Conservation (phyloP, 2,888 invertebrate genomes). For the Buathra laborator region DNA sequence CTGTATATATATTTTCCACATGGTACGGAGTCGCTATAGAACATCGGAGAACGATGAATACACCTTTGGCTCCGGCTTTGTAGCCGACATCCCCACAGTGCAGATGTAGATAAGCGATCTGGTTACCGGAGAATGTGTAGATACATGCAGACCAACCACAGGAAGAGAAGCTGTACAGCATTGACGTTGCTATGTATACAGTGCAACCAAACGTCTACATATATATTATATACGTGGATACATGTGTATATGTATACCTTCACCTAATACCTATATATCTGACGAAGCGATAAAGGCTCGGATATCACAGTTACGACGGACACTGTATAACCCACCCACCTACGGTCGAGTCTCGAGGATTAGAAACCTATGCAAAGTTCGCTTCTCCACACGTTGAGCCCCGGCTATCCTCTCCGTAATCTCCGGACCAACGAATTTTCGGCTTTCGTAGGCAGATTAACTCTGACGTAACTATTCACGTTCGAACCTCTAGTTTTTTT, state of each 20-base stretch:
- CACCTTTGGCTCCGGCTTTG: not conserved
- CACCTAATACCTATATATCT: not conserved
- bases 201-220: not conserved
- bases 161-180: not conserved
- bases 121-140: conserved; percentile 19
- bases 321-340: conserved; percentile 10
- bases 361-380: conserved; percentile 52
- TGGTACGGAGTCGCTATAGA: not conserved
- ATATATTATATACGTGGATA: not conserved
- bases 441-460: conserved; percentile 37
- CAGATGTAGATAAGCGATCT: conserved; percentile 42
- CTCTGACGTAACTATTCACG: not conserved
- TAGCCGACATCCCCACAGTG: conserved; percentile 11
- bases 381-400: conserved; percentile 23
- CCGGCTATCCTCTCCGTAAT: conserved; percentile 9
- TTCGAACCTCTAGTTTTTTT: not conserved
- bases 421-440: conserved; percentile 26
- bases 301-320: conserved; percentile 15
- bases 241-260: not conserved
- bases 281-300: conserved; percentile 26
- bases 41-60: conserved; percentile 25
- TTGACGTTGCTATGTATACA: not conserved
- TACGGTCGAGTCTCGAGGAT: conserved; percentile 38
- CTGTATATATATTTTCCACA: conserved; percentile 14
- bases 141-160: not conserved